Evolutionary conservation across 2,113 vertebrate species (phyloP).

Genomic region (Polyodon spathula): DNA sequence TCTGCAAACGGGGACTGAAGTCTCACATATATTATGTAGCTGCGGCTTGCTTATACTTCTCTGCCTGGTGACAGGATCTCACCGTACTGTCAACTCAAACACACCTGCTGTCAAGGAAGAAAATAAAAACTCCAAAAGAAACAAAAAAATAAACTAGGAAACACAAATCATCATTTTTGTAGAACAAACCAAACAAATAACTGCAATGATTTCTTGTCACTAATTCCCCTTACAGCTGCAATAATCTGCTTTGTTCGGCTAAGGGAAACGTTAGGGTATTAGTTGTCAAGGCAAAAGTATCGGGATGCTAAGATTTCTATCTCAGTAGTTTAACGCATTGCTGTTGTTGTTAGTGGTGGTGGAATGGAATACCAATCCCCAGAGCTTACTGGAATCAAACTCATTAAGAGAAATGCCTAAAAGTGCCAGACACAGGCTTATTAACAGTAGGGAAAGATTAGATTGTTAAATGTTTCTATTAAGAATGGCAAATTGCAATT

Average conservation of each 20-base stretch:
- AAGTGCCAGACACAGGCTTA: no score
- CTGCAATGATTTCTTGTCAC: slow-evolving; percentile 59
- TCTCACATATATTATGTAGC: slow-evolving; percentile 28
- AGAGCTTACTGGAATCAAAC: slow-evolving; percentile 9
- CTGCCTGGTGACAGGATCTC: slow-evolving; percentile 48
- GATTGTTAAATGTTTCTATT: no score
- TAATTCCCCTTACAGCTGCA: slow-evolving; percentile 66
- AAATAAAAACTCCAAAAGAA: slow-evolving; percentile 29
- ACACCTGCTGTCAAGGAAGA: slow-evolving; percentile 52
- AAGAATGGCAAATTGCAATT: no score
- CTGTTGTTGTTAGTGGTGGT: not conserved
- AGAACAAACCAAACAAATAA: slow-evolving; percentile 61
- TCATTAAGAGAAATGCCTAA: slow-evolving; percentile 63
- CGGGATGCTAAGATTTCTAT: not conserved
- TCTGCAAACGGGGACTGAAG: slow-evolving; percentile 20
- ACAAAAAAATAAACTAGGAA: no score
- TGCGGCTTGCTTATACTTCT: slow-evolving; percentile 23
- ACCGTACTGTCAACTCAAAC: slow-evolving; percentile 48
- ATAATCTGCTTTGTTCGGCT: slow-evolving; percentile 65
- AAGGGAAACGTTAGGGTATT: slow-evolving; percentile 71
- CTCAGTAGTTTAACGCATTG: not conserved
- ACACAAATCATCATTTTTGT: slow-evolving; percentile 51
- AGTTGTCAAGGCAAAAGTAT: slow-evolving; percentile 57
- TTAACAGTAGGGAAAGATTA: no score
- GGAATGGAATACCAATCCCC: not conserved